Evolutionary conservation across 2,888 invertebrate genomes (phyloP), one percentile per base, ranked within the genome.

Genomic region (Oithona nana): DNA sequence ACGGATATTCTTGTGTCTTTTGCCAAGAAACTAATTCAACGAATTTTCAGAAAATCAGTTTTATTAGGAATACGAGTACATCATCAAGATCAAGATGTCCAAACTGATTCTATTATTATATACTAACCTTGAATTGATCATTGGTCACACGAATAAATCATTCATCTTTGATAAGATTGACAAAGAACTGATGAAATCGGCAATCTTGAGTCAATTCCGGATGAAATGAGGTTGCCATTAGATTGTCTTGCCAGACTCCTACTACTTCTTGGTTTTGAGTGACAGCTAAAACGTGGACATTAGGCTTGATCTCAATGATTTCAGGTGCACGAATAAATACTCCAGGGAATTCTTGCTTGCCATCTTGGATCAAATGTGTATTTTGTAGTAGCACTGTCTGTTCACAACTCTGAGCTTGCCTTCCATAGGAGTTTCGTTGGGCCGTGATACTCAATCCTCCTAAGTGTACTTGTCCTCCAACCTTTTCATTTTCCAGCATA

Each of bases 161-260:
- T n/a, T n/a, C n/a, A n/a, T n/a, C n/a, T n/a, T n/a, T n/a, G n/a
- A n/a, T n/a, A n/a, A 39, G 39, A 39, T 39, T 16, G 54, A 26
- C 57, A 57, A 57, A 57, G 28, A 24, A 57, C n/a, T 30, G n/a
- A 20, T 57, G 57, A 20, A 57, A 57, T 31, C 57, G 29, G 16
- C 20, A 31, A 31, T 57, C 57, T 20, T 28, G n/a, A n/a, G 57
- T 31, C 3, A 57, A 26, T 26, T 57, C 57, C 1, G 57, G 57
- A 31, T 57, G 57, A 29, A 57, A 57, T 11, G 57, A 30, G 20
- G 24, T 24, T 4, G 57, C 57, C 20, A 57, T 22, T 11, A 57
- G 20, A 24, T 20, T n/a, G 11, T 28, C 57, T 57, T 57, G 57
- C 22, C 39, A 20, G 20, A 57, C 57, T 6, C 24, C 57, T 20